Evolutionary conservation across 1,140 invertebrate species (phyloP).

Genomic region (Cotesia glomerata): DNA sequence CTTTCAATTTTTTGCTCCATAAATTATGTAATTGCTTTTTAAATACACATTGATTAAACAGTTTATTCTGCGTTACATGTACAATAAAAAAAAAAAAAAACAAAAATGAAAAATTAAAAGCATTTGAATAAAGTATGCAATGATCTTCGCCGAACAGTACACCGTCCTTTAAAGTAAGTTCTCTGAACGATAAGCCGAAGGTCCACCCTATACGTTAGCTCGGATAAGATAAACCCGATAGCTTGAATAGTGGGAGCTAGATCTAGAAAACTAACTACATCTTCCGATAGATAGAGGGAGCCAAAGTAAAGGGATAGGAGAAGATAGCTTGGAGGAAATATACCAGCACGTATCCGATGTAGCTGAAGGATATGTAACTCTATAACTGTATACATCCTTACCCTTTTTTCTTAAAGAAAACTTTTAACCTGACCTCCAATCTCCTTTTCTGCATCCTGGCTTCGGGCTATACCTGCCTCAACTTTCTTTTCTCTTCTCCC

Average conservation of each 20-base stretch:
- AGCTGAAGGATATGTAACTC: not conserved
- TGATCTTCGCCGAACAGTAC: not conserved
- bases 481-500: not conserved
- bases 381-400: not conserved
- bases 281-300: not conserved
- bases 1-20: no score
- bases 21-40: no score
- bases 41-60: no score
- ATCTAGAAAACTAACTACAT: not conserved
- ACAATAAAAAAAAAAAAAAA: no score
- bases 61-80: no score
- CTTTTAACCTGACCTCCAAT: not conserved
- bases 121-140: not conserved
- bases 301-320: no score
- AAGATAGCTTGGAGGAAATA: no score
- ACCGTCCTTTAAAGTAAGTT: not conserved
- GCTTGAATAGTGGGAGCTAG: slow-evolving; percentile 4
- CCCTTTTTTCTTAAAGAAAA: not conserved
- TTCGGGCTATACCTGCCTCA: not conserved
- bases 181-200: slow-evolving; percentile 27
- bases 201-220: slow-evolving; percentile 18
- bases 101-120: no score
- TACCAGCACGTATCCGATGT: no score
- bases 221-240: slow-evolving; percentile 36
- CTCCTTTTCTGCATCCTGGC: not conserved